These are phyloP conservation scores for Eutrigla gurnardus DNA, from an alignment of 2,797 vertebrate genomes.

Conservation along the genomic window DNA sequence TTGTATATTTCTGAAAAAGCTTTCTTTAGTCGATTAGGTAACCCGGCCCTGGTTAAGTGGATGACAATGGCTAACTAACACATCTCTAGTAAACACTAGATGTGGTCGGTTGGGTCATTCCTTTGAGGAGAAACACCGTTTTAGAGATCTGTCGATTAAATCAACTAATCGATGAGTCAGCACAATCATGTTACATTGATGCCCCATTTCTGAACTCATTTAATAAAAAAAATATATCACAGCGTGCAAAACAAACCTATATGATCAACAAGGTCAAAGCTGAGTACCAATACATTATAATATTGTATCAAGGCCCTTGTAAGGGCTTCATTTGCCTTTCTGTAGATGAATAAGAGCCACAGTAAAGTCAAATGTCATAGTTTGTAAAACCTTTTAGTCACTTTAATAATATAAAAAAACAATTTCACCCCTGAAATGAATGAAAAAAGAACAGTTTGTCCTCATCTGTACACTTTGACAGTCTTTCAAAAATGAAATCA, in stretches of 20 bases:
- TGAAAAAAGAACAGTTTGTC: not conserved
- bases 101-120: too few relatives aligned
- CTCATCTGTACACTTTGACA: too few relatives aligned
- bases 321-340: slow-evolving; percentile 10
- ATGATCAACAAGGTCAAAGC: slow-evolving; percentile 5
- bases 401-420: slow-evolving; percentile 32
- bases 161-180: too few relatives aligned
- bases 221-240: not conserved
- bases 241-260: not conserved
- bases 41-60: too few relatives aligned
- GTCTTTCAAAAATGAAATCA: too few relatives aligned
- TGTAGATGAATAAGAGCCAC: slow-evolving; percentile 11
- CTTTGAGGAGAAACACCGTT: too few relatives aligned
- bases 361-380: slow-evolving; percentile 22
- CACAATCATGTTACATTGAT: not conserved
- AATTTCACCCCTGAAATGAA: slow-evolving; percentile 18
- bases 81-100: too few relatives aligned
- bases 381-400: slow-evolving; percentile 30
- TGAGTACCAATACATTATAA: not conserved
- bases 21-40: too few relatives aligned
- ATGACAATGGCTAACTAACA: too few relatives aligned
- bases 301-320: not conserved
- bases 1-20: not conserved
- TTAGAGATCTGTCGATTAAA: too few relatives aligned
- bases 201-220: not conserved